These are phyloP conservation scores for Masticophis lateralis DNA, from an alignment of 2,797 vertebrate species.

Conservation along the genomic window DNA sequence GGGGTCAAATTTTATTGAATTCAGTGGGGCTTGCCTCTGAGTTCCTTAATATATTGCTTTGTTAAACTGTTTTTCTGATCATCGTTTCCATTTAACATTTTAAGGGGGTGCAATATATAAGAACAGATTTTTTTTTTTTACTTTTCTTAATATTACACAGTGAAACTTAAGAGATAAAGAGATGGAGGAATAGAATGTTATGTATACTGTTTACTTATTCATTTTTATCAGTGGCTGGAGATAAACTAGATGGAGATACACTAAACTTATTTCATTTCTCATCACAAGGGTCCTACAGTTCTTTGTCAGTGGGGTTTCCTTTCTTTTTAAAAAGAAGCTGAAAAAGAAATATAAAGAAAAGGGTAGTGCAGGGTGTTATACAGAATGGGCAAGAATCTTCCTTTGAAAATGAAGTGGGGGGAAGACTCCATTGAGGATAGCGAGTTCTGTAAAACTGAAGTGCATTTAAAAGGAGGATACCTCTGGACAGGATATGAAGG, in stretches of 20 bases:
- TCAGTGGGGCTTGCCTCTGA: neutral
- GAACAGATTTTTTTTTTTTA: neutral
- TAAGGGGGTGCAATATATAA: neutral
- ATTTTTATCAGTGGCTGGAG: conserved; percentile 21
- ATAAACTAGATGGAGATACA: neutral
- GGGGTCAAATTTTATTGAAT: neutral
- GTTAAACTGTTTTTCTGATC: neutral
- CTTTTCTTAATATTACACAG: neutral
- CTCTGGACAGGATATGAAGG: neutral
- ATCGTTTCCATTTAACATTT: neutral
- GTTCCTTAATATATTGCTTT: neutral
- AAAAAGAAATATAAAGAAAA: conserved; percentile 5
- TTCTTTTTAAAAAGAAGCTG: conserved; percentile 4
- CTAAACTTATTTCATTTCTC: conserved; percentile 19
- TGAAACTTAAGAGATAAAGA: neutral
- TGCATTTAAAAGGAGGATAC: neutral
- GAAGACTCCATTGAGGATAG: neutral
- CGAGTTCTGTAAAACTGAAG: neutral
- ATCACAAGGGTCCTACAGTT: neutral
- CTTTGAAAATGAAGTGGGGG: neutral
- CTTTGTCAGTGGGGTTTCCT: neutral
- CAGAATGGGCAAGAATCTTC: neutral
- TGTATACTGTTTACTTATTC: neutral
- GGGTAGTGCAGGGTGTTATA: neutral
- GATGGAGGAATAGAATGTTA: neutral